Base-by-base conservation (phyloP, 2,888 invertebrate species). In the Gisinianus flammeolus region DNA sequence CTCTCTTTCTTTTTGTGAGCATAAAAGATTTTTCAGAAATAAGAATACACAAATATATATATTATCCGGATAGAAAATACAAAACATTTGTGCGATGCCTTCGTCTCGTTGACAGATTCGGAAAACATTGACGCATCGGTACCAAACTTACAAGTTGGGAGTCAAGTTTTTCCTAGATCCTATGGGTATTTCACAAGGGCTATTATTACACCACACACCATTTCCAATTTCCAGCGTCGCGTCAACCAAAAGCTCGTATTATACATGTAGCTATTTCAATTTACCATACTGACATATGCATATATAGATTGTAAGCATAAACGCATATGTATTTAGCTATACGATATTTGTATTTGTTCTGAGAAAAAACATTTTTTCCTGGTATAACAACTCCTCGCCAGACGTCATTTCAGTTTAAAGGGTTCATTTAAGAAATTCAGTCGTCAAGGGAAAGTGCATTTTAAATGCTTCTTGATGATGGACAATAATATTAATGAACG, bases 101-200 rank as follows among this genome's bases (percentile, higher is more conserved):
- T 26, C 69, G 54, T 52, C 62, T 28, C 72, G 78, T 78, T 80
- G 80, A 80, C 78, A 80, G 78, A 80, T 80, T 69, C 35, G 58
- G 56, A 78, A 78, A 80, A 80, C 78, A 78, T 80, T 80, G 78
- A 76, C 76, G 52, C 75, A 67, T 76, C 76, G 71, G 56, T 73
- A 62, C 31, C 35, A 35, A 8, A 35, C 35, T 35, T 35, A 8
- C 35, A 35, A 35, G 35, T 35, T 35, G 35, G 12, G 5, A 8
- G 35, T 35, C n/a, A n/a, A n/a, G n/a, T n/a, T n/a, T n/a, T n/a
- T n/a, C n/a, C n/a, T n/a, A n/a, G n/a, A n/a, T n/a, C n/a, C n/a
- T n/a, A n/a, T n/a, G n/a, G n/a, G n/a, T n/a, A n/a, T n/a, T n/a
- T n/a, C n/a, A n/a, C n/a, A n/a, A n/a, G n/a, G n/a, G n/a, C n/a